Evolutionary conservation across 2,113 vertebrate species (phyloP).

Genomic region (Osmerus mordax): DNA sequence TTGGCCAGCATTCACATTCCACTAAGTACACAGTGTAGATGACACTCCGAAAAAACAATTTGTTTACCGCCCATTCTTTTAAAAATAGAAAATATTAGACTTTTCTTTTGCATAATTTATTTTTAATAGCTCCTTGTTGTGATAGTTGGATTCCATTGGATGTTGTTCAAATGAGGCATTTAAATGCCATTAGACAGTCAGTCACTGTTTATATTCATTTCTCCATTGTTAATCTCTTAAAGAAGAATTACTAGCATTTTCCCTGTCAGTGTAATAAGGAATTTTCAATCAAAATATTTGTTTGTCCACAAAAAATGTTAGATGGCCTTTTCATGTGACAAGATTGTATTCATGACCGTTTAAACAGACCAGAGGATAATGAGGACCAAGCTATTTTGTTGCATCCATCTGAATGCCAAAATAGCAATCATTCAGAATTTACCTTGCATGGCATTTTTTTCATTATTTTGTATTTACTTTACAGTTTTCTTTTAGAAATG

Average conservation of each 20-base stretch:
- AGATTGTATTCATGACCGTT: conserved; percentile 41
- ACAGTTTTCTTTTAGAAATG: not conserved
- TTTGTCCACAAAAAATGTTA: conserved; percentile 34
- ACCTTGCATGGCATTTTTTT: not conserved
- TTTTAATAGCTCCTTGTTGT: conserved; percentile 62
- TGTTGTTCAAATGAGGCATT: conserved; percentile 70
- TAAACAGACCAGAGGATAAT: conserved; percentile 41
- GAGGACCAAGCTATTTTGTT: conserved; percentile 23
- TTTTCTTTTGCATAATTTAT: conserved; percentile 57
- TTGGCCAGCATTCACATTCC: conserved; percentile 46
- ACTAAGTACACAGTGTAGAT: conserved; percentile 59
- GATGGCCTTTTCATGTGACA: conserved; percentile 24
- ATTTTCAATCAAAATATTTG: conserved; percentile 41
- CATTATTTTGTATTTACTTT: not conserved
- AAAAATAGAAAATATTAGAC: conserved; percentile 47
- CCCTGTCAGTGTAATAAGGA: conserved; percentile 20
- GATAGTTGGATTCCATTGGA: conserved; percentile 62
- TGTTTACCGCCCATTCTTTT: conserved; percentile 57
- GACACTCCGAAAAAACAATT: conserved; percentile 50
- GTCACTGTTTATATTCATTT: conserved; percentile 39
- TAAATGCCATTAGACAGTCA: conserved; percentile 64
- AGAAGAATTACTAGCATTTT: conserved; percentile 47
- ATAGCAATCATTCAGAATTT: conserved; percentile 14
- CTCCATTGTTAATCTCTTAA: conserved; percentile 42
- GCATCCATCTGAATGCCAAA: conserved; percentile 13